Evolutionary conservation across 1,140 invertebrate genomes (phyloP), one percentile per base, ranked within the genome.

Genomic region (Drosophila trapezifrons): DNA sequence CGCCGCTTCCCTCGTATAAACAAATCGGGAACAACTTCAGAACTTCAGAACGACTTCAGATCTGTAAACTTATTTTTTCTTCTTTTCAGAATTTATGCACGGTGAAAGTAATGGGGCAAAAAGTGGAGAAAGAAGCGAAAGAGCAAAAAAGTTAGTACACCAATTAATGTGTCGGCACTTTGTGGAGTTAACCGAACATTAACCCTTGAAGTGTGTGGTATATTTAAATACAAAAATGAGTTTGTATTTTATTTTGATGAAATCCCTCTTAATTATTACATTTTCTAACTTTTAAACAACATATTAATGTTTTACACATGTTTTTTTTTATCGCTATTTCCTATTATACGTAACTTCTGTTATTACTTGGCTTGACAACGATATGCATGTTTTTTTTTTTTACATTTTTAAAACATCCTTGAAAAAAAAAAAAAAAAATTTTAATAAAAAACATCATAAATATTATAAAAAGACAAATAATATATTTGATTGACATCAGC

Each of bases 61-160:
- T 52, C 72, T 65, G 46, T 37, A 56, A 57, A 54, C 29, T 54
- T 54, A 15, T 22, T 35, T 15, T 5, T 13, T 12, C 18, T 32
- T 29, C 47, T 49, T 38, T 79, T 58, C 54, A 86, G 79, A 79
- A 79, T 79, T 82, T 72, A 76, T 87, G 67, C 76, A 77, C 54
- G 84, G 83, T 74, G 83, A 87, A 87, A 87, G 83, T 86, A 86
- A 87, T 76, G 66, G 73, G 43, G 62, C 51, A 72, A 51, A 51
- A 38, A 46, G 20, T 55, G 55, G 72, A 73, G 37, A 74, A 59
- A 62, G 56, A 60, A 51, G 40, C n/a, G n/a, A 54, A 62, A 55
- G 70, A 47, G 56, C 20, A 25, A 47, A 59, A 78, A 81, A 76
- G 71, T 76, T 87, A 69, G 78, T 86, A 82, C 74, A 55, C 52